Conservation (phyloP, 2,888 invertebrate species). For the Hemaris fuciformis region DNA sequence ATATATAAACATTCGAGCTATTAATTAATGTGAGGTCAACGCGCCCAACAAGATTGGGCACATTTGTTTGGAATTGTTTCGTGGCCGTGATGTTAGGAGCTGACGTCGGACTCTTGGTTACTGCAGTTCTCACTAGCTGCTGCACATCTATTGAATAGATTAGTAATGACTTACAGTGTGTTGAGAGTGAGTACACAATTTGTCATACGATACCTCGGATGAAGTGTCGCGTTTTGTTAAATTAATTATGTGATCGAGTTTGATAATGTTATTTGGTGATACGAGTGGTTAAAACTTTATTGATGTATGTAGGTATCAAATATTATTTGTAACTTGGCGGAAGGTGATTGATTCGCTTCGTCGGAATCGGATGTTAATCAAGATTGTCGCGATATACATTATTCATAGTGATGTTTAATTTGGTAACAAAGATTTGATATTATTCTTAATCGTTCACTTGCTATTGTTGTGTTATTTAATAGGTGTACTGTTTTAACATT, state of each 20-base stretch:
- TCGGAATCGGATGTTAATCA: not conserved
- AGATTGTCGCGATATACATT: not conserved
- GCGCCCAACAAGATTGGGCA: constrained; percentile 38
- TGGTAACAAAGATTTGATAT: not conserved
- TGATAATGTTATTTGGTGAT: not conserved
- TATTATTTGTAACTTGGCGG: not conserved
- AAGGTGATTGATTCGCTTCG: not conserved
- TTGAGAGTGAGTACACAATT: constrained; percentile 49
- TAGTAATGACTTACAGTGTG: constrained; percentile 47
- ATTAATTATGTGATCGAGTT: constrained; percentile 1
- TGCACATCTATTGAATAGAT: constrained; percentile 36
- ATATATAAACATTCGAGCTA: constrained; percentile 26
- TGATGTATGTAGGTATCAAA: not conserved
- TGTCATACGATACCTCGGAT: not conserved
- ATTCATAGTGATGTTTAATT: not conserved
- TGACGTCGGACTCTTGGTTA: constrained; percentile 31
- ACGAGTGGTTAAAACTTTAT: not conserved
- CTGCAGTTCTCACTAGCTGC: too few relatives aligned
- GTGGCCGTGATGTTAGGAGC: constrained; percentile 33
- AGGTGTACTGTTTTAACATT: too few relatives aligned
- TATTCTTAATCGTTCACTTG: not conserved
- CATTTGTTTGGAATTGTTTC: constrained; percentile 32
- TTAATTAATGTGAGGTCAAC: constrained; percentile 45
- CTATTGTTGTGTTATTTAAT: too few relatives aligned
- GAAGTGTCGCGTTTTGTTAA: not conserved